Conservation (phyloP, 2,797 vertebrate genomes). For the Bucorvus abyssinicus region DNA sequence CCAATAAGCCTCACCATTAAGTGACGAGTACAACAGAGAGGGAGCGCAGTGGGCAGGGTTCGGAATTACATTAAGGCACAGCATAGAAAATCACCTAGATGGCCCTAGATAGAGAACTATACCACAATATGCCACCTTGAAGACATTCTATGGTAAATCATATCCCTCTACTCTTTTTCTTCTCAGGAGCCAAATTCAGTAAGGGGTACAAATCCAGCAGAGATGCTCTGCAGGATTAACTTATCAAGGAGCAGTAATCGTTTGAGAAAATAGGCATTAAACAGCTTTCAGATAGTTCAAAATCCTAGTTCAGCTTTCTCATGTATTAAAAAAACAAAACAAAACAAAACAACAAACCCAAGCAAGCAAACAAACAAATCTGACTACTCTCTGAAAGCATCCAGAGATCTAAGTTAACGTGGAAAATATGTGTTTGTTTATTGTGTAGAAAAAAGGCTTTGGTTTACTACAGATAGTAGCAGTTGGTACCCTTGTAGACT, state of each 20-base stretch:
- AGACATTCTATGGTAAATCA: not conserved
- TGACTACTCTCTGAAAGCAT: not conserved
- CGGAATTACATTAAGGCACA: not conserved
- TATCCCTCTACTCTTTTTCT: not conserved
- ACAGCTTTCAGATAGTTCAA: not conserved
- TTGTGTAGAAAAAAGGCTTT: fast-evolving
- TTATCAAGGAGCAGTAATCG: not conserved
- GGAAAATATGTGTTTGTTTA: not conserved
- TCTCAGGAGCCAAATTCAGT: not conserved
- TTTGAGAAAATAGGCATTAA: not conserved
- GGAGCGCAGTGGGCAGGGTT: not conserved
- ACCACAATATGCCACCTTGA: not conserved
- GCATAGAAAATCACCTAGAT: not conserved
- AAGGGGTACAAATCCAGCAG: not conserved
- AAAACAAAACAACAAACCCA: not conserved
- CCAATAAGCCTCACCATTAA: not conserved
- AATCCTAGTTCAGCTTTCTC: not conserved
- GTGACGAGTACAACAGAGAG: not conserved
- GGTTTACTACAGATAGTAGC: not conserved
- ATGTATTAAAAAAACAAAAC: not conserved
- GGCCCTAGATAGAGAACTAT: not conserved
- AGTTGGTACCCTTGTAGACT: not conserved
- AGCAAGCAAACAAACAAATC: not conserved
- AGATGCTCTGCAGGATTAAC: not conserved
- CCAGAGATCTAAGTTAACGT: not conserved